A percentile compares a stretch with the other conserved stretches of the same genome.
phyloP scores from a whole-genome alignment of 2,797 vertebrate species.

The Simalia tracyae region DNA sequence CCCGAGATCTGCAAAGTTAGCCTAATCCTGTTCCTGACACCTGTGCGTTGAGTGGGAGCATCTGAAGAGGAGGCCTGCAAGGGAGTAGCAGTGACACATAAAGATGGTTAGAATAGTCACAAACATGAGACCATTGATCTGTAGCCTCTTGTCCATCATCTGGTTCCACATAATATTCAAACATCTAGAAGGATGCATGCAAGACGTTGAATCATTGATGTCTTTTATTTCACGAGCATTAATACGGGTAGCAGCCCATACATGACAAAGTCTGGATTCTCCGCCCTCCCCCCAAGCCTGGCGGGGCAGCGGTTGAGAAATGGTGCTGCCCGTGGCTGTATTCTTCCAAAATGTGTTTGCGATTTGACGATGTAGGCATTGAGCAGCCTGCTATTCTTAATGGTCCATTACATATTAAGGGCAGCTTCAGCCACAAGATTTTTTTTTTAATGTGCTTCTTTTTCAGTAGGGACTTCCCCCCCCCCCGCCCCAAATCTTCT shows the following conservation, averaged over 20 bases:
- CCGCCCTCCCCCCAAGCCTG: slow-evolving; percentile 35
- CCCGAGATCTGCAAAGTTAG: too few relatives aligned
- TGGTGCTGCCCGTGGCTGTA: slow-evolving; percentile 49
- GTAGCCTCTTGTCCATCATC: neutral
- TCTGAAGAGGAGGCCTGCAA: neutral
- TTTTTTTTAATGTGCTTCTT: slow-evolving; percentile 72
- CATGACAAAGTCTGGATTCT: slow-evolving; percentile 38
- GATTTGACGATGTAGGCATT: slow-evolving; percentile 68
- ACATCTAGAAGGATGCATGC: neutral
- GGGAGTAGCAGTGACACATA: neutral
- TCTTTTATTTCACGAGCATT: neutral
- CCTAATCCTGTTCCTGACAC: too few relatives aligned
- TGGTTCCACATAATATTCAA: neutral
- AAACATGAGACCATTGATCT: neutral
- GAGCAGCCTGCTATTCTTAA: slow-evolving; percentile 75
- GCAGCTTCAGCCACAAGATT: slow-evolving; percentile 72
- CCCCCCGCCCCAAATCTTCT: slow-evolving; percentile 54
- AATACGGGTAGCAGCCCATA: neutral
- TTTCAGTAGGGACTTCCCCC: slow-evolving; percentile 67
- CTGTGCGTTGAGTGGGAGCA: too few relatives aligned
- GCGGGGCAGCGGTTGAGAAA: slow-evolving; percentile 47
- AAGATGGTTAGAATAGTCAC: neutral
- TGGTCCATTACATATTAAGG: slow-evolving; percentile 78
- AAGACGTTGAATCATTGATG: neutral
- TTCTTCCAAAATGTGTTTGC: slow-evolving; percentile 74